phyloP scores from a whole-genome alignment of 2,797 vertebrate species.

The Scyliorhinus canicula region DNA sequence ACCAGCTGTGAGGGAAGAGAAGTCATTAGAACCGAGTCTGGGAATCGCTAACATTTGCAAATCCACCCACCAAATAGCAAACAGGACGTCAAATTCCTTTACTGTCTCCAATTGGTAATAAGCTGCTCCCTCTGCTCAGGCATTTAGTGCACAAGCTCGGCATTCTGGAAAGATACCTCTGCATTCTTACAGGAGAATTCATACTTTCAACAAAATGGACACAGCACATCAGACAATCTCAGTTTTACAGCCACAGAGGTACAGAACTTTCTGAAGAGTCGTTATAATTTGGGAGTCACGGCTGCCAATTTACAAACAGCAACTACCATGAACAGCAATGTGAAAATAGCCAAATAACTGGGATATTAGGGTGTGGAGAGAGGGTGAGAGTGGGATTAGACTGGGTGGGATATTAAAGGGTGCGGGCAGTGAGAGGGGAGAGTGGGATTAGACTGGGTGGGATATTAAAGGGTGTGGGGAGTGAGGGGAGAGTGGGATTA shows the following conservation, averaged over 20 bases:
- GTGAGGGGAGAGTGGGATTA: too few species aligned
- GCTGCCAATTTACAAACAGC: neutral
- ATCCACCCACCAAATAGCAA: too few species aligned
- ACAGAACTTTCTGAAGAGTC: neutral
- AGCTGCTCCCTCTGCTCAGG: neutral
- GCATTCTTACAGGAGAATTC: neutral
- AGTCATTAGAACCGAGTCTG: neutral
- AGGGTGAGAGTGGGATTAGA: neutral
- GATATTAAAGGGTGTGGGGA: too few species aligned
- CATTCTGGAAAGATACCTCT: neutral
- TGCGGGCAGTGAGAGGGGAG: too few species aligned
- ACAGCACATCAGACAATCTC: neutral
- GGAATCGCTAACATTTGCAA: neutral
- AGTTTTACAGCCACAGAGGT: neutral
- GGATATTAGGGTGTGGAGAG: neutral
- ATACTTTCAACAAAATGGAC: neutral
- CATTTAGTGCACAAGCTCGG: neutral
- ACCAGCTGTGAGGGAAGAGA: slow-evolving; percentile 58
- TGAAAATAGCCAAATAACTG: neutral
- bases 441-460: too few species aligned
- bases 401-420: too few species aligned
- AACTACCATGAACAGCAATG: neutral
- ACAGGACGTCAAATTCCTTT: neutral
- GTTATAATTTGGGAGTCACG: neutral
- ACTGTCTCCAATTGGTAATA: neutral